phyloP scores from a whole-genome alignment of 2,113 vertebrate genomes.

The Anhinga anhinga region DNA sequence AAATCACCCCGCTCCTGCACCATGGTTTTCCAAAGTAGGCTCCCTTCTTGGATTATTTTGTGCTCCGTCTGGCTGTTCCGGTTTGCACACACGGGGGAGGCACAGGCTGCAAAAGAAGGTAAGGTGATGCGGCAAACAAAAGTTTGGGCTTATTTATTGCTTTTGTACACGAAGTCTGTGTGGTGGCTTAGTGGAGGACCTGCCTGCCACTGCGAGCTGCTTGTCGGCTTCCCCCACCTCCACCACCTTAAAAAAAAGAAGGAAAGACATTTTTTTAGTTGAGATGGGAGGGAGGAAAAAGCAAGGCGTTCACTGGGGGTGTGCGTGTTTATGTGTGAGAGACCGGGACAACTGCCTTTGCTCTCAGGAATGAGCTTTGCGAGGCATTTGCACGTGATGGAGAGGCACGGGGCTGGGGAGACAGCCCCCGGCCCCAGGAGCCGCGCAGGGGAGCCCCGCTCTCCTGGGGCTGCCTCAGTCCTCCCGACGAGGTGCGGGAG shows the following conservation, averaged over 20 bases:
- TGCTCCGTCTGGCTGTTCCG: conserved; percentile 84
- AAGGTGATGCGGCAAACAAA: conserved; percentile 76
- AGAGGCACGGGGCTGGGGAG: background rate
- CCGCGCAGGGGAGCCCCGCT: background rate
- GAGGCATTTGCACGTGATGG: background rate
- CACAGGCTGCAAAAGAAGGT: conserved; percentile 97
- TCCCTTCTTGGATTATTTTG: conserved; percentile 89
- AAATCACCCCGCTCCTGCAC: conserved; percentile 70
- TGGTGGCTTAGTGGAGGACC: background rate
- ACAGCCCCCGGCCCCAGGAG: background rate
- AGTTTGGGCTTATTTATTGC: conserved; percentile 67
- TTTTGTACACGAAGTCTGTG: background rate
- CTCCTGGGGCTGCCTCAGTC: background rate
- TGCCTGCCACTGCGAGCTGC: background rate
- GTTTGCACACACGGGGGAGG: conserved; percentile 81
- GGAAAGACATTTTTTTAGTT: background rate
- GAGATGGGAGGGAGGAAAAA: background rate
- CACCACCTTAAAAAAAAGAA: background rate
- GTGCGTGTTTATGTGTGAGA: background rate
- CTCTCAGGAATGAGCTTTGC: background rate
- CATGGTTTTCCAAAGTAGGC: conserved; percentile 85
- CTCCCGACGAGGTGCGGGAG: background rate
- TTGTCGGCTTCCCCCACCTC: background rate
- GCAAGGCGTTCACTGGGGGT: background rate
- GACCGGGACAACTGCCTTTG: background rate